Evolutionary conservation across 2,888 invertebrate species (phyloP).

Genomic region (Nezara viridula): DNA sequence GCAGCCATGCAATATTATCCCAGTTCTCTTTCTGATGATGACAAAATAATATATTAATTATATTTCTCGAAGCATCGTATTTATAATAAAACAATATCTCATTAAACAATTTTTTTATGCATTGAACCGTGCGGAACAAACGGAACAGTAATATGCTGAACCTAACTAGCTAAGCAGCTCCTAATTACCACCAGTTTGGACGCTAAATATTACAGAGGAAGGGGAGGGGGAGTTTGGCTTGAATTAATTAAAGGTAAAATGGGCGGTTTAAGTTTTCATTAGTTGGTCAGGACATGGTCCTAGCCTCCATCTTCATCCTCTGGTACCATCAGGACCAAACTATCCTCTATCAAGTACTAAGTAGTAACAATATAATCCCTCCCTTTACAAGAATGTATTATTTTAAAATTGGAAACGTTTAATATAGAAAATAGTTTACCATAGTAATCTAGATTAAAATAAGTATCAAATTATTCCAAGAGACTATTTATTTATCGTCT

Average conservation of each 20-base stretch:
- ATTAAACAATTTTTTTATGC: background rate
- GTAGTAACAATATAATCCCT: background rate
- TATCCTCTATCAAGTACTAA: background rate
- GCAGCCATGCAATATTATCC: no score
- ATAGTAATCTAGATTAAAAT: no score
- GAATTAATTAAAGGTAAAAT: conserved; percentile 16
- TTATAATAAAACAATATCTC: no score
- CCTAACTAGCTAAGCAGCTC: background rate
- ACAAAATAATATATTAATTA: no score
- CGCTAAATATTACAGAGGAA: background rate
- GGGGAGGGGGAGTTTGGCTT: background rate
- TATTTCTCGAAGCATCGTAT: no score
- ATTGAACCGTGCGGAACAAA: background rate
- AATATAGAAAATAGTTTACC: no score
- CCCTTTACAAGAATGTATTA: background rate
- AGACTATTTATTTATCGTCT: no score
- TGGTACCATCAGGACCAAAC: background rate
- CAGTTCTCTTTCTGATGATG: no score
- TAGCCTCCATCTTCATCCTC: background rate
- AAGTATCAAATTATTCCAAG: no score
- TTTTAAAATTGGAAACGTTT: no score
- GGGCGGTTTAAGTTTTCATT: conserved; percentile 21
- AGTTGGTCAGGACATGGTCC: background rate
- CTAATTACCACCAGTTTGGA: background rate
- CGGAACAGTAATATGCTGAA: background rate